These are phyloP conservation scores for Drosophila nebulosa DNA, from an alignment of 1,140 invertebrate species.

Conservation along the genomic window DNA sequence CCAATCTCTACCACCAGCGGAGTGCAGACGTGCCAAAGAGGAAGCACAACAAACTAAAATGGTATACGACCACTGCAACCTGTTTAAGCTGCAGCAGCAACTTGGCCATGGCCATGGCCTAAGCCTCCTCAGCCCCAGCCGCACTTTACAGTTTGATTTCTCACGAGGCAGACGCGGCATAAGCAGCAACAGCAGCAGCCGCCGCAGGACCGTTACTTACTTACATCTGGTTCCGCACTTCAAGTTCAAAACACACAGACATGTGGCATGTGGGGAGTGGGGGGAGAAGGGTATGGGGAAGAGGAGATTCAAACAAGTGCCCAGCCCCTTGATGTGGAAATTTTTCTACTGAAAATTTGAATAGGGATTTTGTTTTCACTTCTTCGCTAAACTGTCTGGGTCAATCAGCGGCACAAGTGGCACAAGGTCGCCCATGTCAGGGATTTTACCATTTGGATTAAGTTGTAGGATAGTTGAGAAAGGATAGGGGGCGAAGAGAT, in stretches of 20 bases:
- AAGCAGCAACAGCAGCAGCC: constrained; percentile 9
- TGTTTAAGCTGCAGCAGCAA: constrained; percentile 50
- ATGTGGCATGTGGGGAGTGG: constrained; percentile 29
- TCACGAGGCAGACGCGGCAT: constrained; percentile 67
- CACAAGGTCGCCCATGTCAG: constrained; percentile 67
- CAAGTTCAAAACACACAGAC: constrained; percentile 63
- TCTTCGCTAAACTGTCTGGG: constrained; percentile 55
- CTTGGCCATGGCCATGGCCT: constrained; percentile 13
- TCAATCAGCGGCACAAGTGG: constrained; percentile 61
- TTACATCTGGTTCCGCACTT: constrained; percentile 77
- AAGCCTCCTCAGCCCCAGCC: constrained; percentile 4
- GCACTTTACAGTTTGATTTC: constrained; percentile 78
- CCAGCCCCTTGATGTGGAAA: constrained; percentile 22
- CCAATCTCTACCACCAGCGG: constrained; percentile 35
- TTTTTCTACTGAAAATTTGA: constrained; percentile 54
- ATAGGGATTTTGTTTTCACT: constrained; percentile 79
- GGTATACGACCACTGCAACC: constrained; percentile 76
- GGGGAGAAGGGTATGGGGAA: neutral
- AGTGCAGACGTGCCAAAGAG: constrained; percentile 52
- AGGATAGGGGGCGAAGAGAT: neutral
- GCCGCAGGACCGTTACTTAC: constrained; percentile 75
- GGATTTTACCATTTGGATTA: constrained; percentile 40
- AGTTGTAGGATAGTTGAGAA: constrained; percentile 26
- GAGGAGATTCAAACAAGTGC: neutral
- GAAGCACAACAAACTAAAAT: constrained; percentile 66